Evolutionary conservation across 2,888 invertebrate species (phyloP), one percentile per base, ranked within the genome.

Genomic region (Rotaria macrura): DNA sequence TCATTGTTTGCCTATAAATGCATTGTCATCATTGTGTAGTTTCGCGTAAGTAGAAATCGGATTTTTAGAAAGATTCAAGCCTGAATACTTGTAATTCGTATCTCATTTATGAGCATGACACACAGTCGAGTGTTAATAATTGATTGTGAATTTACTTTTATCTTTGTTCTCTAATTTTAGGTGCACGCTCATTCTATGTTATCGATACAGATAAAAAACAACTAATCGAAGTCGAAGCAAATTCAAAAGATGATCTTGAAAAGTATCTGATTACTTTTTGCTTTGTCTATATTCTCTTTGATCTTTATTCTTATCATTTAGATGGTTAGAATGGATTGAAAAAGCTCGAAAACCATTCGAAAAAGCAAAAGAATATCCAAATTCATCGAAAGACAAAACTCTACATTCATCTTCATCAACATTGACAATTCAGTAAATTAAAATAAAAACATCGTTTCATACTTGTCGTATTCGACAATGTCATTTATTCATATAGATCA

Each of bases 161-260:
- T 49, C 17, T 49, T 38, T n/a, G 25, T 40, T 14, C 40, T 57
- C 29, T 49, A 57, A n/a, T 74, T 74, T 34, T 79, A 79, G 79
- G 79, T 43, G n/a, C 79, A n/a, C 40, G 79, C 10, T 79, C 79
- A 3, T 79, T 79, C 9, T 79, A 79, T 43, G 74, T 79, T 4
- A 79, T 79, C 25, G 74, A 79, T 43, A 79, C 74, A 1, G 74
- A 79, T 79, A 79, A 79, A 79, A 79, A 79, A 43, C 74, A 79
- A 43, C 29, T 79, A 40, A 79, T 79, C 14, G 74, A 79, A 79
- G 74, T 79, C n/a, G 74, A 79, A 79, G 74, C 74, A 2, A 79
- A 79, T 43, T 79, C 74, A 25, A 79, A 79, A 79, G 74, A 79
- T 79, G 74, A 79, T 79, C 43, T 79, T 10, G 74, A 79, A 79